phyloP scores from a whole-genome alignment of 2,797 vertebrate species.

The Cyprinella venusta region DNA sequence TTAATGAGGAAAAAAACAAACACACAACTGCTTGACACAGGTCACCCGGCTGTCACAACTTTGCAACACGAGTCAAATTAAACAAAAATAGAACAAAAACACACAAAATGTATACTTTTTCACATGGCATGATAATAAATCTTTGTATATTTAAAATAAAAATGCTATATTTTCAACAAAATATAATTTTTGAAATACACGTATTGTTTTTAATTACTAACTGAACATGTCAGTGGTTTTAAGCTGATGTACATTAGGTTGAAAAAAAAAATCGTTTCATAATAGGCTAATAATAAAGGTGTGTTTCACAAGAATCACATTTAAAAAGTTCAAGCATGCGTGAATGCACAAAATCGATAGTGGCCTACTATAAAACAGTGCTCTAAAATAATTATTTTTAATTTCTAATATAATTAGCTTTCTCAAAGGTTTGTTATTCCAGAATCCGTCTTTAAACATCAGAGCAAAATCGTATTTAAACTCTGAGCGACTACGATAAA shows the following conservation, averaged over 20 bases:
- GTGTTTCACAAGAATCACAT: neutral
- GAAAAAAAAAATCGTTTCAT: neutral
- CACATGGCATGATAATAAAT: neutral
- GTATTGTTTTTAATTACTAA: neutral
- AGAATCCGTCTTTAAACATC: neutral
- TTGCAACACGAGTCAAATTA: neutral
- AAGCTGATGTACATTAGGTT: constrained; percentile 64
- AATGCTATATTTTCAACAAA: neutral
- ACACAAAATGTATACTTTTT: neutral
- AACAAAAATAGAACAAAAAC: neutral
- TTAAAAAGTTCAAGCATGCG: neutral
- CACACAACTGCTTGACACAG: constrained; percentile 10
- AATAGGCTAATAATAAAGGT: neutral
- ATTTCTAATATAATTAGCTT: neutral
- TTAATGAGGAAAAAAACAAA: constrained; percentile 13
- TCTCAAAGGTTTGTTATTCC: neutral
- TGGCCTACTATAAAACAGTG: neutral
- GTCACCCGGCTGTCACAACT: constrained; percentile 45
- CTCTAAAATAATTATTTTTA: neutral
- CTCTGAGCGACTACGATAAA: neutral
- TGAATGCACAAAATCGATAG: neutral
- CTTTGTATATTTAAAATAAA: neutral
- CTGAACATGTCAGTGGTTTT: constrained; percentile 84
- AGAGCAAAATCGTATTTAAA: neutral
- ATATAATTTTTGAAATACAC: neutral